These are phyloP conservation scores for Eubasilissa regina DNA, from an alignment of 1,140 invertebrate genomes.

Conservation along the genomic window DNA sequence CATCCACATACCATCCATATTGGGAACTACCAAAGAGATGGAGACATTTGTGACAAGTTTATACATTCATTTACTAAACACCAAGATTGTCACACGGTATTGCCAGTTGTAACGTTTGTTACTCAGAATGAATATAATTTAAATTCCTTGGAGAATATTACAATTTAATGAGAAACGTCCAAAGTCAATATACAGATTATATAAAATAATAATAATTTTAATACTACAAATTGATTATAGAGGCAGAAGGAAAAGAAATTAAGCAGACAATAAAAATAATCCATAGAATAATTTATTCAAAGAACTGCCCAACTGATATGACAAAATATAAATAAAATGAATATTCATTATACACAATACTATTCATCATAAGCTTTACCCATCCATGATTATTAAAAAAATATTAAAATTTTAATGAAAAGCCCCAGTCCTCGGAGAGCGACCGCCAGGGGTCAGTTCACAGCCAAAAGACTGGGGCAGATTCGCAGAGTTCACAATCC, in stretches of 20 bases:
- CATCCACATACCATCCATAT: constrained; percentile 24
- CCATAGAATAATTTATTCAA: constrained; percentile 10
- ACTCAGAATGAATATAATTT: constrained; percentile 5
- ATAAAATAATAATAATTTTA: constrained; percentile 25
- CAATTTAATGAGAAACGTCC: neutral
- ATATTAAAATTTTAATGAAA: constrained; percentile 50
- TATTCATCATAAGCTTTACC: constrained; percentile 27
- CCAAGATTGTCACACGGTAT: constrained; percentile 43
- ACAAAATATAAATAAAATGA: constrained; percentile 44
- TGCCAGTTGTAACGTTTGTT: constrained; percentile 16
- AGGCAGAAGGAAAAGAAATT: constrained; percentile 44
- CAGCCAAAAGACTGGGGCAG: constrained; percentile 48
- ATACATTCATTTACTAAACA: constrained; percentile 32
- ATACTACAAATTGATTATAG: constrained; percentile 22
- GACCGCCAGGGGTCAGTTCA: neutral
- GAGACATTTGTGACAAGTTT: constrained; percentile 44
- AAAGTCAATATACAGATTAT: constrained; percentile 12
- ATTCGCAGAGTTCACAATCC: constrained; percentile 49
- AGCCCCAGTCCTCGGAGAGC: constrained; percentile 50
- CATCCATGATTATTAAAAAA: constrained; percentile 36
- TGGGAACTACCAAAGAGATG: constrained; percentile 26
- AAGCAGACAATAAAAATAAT: constrained; percentile 16
- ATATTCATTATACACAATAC: constrained; percentile 44
- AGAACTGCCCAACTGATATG: constrained; percentile 1
- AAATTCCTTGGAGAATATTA: neutral